Evolutionary conservation across 1,140 invertebrate genomes (phyloP), one percentile per base, ranked within the genome.

Genomic region (Drosophila gunungcola): DNA sequence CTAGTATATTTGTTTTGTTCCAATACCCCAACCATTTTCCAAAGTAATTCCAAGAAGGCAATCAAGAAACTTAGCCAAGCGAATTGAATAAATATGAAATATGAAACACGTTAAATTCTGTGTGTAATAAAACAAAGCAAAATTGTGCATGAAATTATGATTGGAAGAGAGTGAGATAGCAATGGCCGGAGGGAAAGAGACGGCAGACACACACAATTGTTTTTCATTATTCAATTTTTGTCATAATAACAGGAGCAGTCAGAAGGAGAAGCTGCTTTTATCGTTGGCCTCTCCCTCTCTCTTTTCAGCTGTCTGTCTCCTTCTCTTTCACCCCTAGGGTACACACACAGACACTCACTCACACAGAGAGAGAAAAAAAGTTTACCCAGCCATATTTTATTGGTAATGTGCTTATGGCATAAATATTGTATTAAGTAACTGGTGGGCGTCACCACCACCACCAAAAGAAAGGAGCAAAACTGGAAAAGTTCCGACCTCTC

Each of bases 371-470:
- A 64, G 60, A 73, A 74, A 83, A 86, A 90, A 89, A 90, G 68
- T 86, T 79, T 63, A 73, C 75, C 70, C 83, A 83, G 83, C 83
- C 83, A 89, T 89, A 89, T 89, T 89, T 89, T 90, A 89, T 89
- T 90, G 85, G 88, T 90, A 90, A 90, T 90, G 86, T 90, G 88
- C 88, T 90, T 90, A 90, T 90, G 88, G 77, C 82, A 90, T 90
- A 90, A 90, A 90, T 90, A 90, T 90, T 90, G 86, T 90, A 90
- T 90, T 88, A 90, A 90, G 88, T 90, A 90, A 90, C 88, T 90
- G 86, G 86, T 90, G 86, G 86, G 86, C 82, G 86, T 86, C 77
- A 67, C 70, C 83, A 90, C 82, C 70, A 81, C 16, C 16, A 21
- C 1, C 16, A 21, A 21, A 21, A 21, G 65, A 52, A 70, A 25